Evolutionary conservation across 30 jellyfish, hydroid and myxozoan genomes (phyloP), one percentile per base, ranked within the genome.

Genomic region (Aurelia aurita): DNA sequence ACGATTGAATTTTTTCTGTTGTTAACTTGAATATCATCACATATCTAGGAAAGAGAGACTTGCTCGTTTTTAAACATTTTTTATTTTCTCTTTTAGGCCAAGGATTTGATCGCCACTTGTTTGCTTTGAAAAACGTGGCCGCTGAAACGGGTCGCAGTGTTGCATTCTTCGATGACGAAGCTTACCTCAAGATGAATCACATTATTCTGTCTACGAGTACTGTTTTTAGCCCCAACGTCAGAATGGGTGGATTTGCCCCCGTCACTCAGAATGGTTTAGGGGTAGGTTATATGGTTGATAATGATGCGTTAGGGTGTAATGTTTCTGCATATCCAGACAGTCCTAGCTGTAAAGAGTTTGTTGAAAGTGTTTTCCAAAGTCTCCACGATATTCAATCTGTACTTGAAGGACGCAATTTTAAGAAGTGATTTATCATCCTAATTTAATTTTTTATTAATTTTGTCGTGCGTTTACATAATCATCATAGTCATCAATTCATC

Each of bases 191-290:
- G 51, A 88, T 94, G 45, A 94, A 94, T 84, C 97, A 89, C 62
- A 84, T 88, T 44, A 85, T 94, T 58, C 39, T 94, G 44, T 94
- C 99, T 29, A 94, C 99, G 10, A 94, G 99, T 66, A 94, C 99
- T 13, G 99, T 94, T 15, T 75, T 64, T 62, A 79, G 88, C 18
- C 97, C 97, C 23, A 34, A 74, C 57, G 77, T 94, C 28, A 58
- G 84, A 58, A 53, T 84, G 80, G 99, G 99, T 12, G 99, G 99
- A n/a, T 94, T 94, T 73, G 99, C 97, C 11, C 99, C 99, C n/a
- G 97, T 89, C 53, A 77, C 82, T 25, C 95, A 92, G 16, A 79
- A 83, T 47, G 99, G 99, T 16, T 77, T 94, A 22, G 99, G 99
- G 34, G 91, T 94, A 8, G 97, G 99, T 23, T 94, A 94, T 68